Percentiles rank a stretch among this genome's conserved stretches.
Conservation (phyloP, 2,888 invertebrate species). For the Cactoblastis cactorum region DNA sequence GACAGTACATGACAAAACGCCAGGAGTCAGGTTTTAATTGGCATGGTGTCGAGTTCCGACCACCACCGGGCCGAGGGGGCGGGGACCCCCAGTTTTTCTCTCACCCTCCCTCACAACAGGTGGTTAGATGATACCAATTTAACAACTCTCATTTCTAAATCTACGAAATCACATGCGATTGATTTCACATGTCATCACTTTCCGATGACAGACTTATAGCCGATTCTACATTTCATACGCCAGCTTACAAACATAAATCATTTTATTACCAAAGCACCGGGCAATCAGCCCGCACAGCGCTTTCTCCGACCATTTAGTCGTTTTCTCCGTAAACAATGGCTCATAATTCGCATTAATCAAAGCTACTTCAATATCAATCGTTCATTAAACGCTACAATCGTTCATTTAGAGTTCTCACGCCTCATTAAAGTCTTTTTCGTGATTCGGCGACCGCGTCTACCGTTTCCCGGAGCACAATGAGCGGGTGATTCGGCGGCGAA, state of each 20-base stretch:
- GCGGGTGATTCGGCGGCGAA: conserved; percentile 79
- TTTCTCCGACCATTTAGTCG: conserved; percentile 15
- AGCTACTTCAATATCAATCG: conserved; percentile 67
- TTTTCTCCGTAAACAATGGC: conserved; percentile 33
- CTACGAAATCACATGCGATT: conserved; percentile 11
- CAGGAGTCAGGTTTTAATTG: conserved; percentile 67
- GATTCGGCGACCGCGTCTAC: conserved; percentile 76
- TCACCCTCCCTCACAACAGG: conserved; percentile 61
- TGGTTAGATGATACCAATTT: conserved; percentile 52
- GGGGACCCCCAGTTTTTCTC: conserved; percentile 54
- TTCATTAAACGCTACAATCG: conserved; percentile 75
- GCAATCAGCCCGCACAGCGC: not conserved
- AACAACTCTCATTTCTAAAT: conserved; percentile 28
- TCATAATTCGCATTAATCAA: conserved; percentile 52
- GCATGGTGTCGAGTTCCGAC: conserved; percentile 49
- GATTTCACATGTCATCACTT: conserved; percentile 7
- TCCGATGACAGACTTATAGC: conserved; percentile 8
- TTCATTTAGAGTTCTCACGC: conserved; percentile 77
- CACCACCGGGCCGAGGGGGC: conserved; percentile 27
- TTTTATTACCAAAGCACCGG: conserved; percentile 1
- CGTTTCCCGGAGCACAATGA: conserved; percentile 78
- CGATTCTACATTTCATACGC: not conserved
- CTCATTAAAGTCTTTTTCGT: conserved; percentile 79
- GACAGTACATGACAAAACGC: conserved; percentile 46
- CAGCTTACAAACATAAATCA: not conserved